Conservation (phyloP, 2,797 vertebrate species). For the Meriones psammophilus region DNA sequence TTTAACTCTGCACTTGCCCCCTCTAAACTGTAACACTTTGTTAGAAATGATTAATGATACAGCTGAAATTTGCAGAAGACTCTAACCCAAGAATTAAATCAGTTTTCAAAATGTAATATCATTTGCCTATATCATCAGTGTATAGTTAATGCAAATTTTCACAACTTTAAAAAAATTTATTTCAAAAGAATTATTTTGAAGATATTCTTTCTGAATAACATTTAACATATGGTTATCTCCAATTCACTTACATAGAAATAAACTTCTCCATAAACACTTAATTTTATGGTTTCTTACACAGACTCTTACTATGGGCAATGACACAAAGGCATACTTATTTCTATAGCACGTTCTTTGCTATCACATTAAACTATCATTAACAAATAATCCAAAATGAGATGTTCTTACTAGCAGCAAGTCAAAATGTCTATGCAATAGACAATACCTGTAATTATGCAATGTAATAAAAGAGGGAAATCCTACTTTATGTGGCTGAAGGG, state of each 20-base stretch:
- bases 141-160: constrained; percentile 17
- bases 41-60: neutral
- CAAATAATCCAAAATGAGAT: constrained; percentile 52
- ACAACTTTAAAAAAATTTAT: constrained; percentile 36
- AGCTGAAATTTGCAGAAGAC: constrained; percentile 22
- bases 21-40: constrained; percentile 30
- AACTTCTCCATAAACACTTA: constrained; percentile 57
- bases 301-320: constrained; percentile 37
- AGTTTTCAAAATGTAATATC: constrained; percentile 39
- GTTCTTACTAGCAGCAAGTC: neutral
- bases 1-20: neutral
- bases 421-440: constrained; percentile 38
- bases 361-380: neutral
- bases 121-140: constrained; percentile 24
- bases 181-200: constrained; percentile 65
- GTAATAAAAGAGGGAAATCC: constrained; percentile 44
- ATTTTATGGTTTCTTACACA: neutral
- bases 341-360: neutral
- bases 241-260: constrained; percentile 16
- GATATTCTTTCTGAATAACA: constrained; percentile 45
- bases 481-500: neutral
- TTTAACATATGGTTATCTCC: neutral
- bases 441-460: constrained; percentile 6
- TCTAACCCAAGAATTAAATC: constrained; percentile 9
- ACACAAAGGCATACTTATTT: constrained; percentile 53